These are phyloP conservation scores for Columbina picui DNA, from an alignment of 2,113 vertebrate genomes.

Conservation along the genomic window DNA sequence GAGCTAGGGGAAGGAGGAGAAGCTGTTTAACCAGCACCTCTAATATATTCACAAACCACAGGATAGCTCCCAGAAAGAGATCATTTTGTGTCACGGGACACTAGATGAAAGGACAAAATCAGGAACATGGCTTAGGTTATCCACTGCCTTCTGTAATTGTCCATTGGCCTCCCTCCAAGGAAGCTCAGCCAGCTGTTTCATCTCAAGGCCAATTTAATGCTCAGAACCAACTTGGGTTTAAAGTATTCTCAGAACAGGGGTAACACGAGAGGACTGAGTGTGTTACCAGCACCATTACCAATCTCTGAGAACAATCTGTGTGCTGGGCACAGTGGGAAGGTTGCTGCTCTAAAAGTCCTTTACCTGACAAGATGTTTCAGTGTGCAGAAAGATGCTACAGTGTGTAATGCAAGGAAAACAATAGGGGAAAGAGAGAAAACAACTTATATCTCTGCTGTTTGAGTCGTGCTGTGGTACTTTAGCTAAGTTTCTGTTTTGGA, in stretches of 20 bases:
- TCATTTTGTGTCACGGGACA: not conserved
- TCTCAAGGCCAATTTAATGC: constrained; percentile 45
- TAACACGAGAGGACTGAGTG: not conserved
- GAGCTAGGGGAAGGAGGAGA: not conserved
- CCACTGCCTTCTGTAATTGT: not conserved
- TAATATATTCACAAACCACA: not conserved
- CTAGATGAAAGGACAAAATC: constrained; percentile 13
- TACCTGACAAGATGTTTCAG: not conserved
- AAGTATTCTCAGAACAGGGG: not conserved
- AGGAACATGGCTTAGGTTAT: not conserved
- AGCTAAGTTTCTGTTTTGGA: not conserved
- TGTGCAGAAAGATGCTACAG: not conserved
- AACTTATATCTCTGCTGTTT: not conserved
- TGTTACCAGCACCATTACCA: not conserved
- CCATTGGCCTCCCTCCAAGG: constrained; percentile 37
- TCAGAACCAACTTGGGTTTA: not conserved
- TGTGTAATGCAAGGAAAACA: not conserved
- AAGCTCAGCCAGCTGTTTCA: constrained; percentile 15
- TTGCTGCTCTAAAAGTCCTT: not conserved
- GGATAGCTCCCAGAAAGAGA: not conserved
- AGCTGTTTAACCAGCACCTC: not conserved
- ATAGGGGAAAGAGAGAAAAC: not conserved
- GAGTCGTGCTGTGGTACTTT: not conserved
- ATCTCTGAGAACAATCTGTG: not conserved
- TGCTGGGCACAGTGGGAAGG: not conserved